Evolutionary conservation across 2,888 invertebrate genomes (phyloP).

Genomic region (Caradrina kadenii): DNA sequence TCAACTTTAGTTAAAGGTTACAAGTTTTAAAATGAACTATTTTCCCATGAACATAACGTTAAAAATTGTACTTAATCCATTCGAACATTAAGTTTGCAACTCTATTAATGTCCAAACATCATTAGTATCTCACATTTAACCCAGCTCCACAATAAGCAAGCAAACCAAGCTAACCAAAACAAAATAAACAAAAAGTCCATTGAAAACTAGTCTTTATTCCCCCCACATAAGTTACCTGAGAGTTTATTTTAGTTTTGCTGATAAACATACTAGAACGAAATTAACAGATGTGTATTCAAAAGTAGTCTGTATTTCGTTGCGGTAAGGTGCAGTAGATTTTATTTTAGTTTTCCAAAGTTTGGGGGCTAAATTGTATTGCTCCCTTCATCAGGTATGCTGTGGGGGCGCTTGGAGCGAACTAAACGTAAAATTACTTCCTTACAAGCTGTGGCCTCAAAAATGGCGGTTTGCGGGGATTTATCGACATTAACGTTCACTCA

Average conservation of each 20-base stretch:
- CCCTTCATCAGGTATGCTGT: slow-evolving; percentile 76
- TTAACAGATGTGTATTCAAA: slow-evolving; percentile 44
- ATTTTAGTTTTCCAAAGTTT: slow-evolving; percentile 61
- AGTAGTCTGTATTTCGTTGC: slow-evolving; percentile 42
- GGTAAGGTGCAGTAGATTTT: slow-evolving; percentile 43
- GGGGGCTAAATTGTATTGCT: slow-evolving; percentile 68
- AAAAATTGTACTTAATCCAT: slow-evolving; percentile 27
- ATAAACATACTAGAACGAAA: slow-evolving; percentile 42
- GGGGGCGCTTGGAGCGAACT: slow-evolving; percentile 53
- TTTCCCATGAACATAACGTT: background rate
- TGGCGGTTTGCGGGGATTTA: slow-evolving; percentile 38
- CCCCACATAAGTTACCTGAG: slow-evolving; percentile 34
- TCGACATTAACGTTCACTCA: slow-evolving; percentile 17
- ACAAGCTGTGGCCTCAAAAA: slow-evolving; percentile 53
- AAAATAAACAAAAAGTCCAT: slow-evolving; percentile 43
- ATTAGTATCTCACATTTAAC: slow-evolving; percentile 50
- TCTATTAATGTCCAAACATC: slow-evolving; percentile 42
- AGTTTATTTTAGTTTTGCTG: slow-evolving; percentile 51
- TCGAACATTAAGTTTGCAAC: slow-evolving; percentile 33
- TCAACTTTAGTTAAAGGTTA: too few relatives aligned
- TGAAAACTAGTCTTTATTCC: slow-evolving; percentile 48
- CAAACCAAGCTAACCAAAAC: slow-evolving; percentile 44
- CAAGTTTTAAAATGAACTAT: background rate
- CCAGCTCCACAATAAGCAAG: slow-evolving; percentile 43
- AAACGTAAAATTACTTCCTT: slow-evolving; percentile 69